Base-by-base conservation (phyloP, 1,140 invertebrate genomes). In the Heliothis subflexa region DNA sequence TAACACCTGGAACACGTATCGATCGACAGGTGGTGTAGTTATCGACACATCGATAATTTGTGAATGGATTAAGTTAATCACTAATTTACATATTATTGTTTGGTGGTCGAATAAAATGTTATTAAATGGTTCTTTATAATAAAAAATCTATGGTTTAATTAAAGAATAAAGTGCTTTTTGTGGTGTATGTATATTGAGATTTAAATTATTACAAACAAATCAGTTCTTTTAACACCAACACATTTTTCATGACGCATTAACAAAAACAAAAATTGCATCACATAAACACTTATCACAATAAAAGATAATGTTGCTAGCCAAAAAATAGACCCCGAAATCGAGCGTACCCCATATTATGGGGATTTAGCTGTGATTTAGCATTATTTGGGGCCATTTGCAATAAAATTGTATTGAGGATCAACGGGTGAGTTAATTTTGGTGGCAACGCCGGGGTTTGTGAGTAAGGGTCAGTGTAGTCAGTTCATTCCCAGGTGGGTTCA, bases 201-300 rank as follows among this genome's bases (percentile, higher is more conserved):
- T 7, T 40, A 40, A 40, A 40, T 40, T 7, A 40, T 40, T 0
- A 7, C 0, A 40, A 40, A 40, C 33, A 40, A 7, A 40, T 7
- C 33, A 40, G 33, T 40, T 11, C 2, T 11, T 61, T 59, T 47
- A 25, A 59, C 55, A 11, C 49, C 1, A 57, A 7, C 62, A 50
- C 9, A 75, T 64, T 28, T 66, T 73, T 79, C 66, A 79, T 72
- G 59, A 59, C 61, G 59, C 47, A 61, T 62, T 54, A 59, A 33
- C 28, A 57, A 49, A 13, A 61, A n/a, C 25, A 52, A 50, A 77
- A 68, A 77, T 68, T 66, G 74, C 62, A 66, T 45, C 62, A 57
- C 74, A 89, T 90, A 89, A 91, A 87, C 88, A 91, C 86, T 90
- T 89, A 89, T 91, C 88, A 86, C 88, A 88, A 88, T 92, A 91